A percentile compares a stretch with the other conserved stretches of the same genome.
These are phyloP conservation scores for Pocillopora verrucosa DNA, from an alignment of 64 coral and sea anemone species.

Conservation along the genomic window DNA sequence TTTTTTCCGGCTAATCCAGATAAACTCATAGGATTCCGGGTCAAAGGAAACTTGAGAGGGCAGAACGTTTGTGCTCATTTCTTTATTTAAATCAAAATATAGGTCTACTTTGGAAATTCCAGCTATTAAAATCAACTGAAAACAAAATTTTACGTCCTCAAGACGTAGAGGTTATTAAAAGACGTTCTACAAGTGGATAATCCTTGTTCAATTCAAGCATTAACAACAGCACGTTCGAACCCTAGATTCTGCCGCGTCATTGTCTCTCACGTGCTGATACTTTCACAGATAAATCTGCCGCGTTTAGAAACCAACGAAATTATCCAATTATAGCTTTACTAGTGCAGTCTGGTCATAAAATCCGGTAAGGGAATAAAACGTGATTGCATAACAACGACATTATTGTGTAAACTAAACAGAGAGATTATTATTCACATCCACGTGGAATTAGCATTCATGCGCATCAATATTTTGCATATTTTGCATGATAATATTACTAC, in stretches of 20 bases:
- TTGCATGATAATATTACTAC: background rate
- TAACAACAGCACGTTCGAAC: background rate
- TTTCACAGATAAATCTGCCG: background rate
- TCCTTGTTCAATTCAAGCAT: background rate
- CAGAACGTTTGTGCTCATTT: too few species aligned
- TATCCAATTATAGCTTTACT: background rate
- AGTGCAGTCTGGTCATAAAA: background rate
- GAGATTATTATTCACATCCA: background rate
- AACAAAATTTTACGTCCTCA: too few species aligned
- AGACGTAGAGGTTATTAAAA: too few species aligned
- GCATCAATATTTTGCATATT: background rate
- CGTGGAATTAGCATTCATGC: background rate
- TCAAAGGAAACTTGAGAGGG: background rate
- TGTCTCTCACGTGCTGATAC: background rate
- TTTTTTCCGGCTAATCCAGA: background rate
- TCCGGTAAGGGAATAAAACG: background rate
- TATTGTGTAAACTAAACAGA: background rate
- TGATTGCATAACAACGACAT: background rate
- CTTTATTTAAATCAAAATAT: too few species aligned
- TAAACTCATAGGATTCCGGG: background rate
- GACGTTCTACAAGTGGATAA: too few species aligned
- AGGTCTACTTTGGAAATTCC: too few species aligned
- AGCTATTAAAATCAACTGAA: too few species aligned
- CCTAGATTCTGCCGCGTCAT: background rate
- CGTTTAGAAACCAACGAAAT: background rate